Base-by-base conservation (phyloP, 2,113 vertebrate genomes). In the Lipotes vexillifer region DNA sequence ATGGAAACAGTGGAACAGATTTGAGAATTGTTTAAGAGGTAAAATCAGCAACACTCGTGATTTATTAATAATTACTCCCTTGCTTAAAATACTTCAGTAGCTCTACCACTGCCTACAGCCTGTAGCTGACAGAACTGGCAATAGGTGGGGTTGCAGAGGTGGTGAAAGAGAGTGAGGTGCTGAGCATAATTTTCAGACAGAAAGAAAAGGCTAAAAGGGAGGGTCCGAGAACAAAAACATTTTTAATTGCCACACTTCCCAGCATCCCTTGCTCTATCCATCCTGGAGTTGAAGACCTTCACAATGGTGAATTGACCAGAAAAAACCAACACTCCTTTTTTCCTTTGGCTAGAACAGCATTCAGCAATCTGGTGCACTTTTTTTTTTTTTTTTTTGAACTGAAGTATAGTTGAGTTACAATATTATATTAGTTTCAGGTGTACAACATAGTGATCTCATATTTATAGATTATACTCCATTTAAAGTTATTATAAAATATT, bases 1-100 rank as follows among this genome's bases (percentile, higher is more conserved):
- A 90, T 36, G 44, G 31, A 96, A 82, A 94, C 12, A 5, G 46
- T 29, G 36, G 9, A 23, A 66, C 4, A 38, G 38, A 61, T 74
- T 7, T 88, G 55, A 86, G 18, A 68, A 88, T 14, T 85, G 31
- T 63, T 66, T 71, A 93, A 75, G 31, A 90, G n/a, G 31, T 72
- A 96, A 92, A 68, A 88, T 14, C 44, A 87, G 71, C 33, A 92
- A 93, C 5, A 63, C 27, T 84, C 29, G 7, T 92, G 65, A 57
- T 82, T 89, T 96, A 77, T 84, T 88, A 88, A 55, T 55, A 91
- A 75, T 85, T 68, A 94, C 41, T 72, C 31, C n/a, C 52, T 88
- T 92, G 29, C 38, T 95, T 88, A 80, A 97, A 88, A 88, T 74
- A n/a, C 63, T 92, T 71, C 13, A 83, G 20, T 23, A 38, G 44